A percentile compares a stretch with the other conserved stretches of the same genome.
These are phyloP conservation scores for Siniperca knerii DNA, from an alignment of 2,113 vertebrate genomes.

Conservation along the genomic window DNA sequence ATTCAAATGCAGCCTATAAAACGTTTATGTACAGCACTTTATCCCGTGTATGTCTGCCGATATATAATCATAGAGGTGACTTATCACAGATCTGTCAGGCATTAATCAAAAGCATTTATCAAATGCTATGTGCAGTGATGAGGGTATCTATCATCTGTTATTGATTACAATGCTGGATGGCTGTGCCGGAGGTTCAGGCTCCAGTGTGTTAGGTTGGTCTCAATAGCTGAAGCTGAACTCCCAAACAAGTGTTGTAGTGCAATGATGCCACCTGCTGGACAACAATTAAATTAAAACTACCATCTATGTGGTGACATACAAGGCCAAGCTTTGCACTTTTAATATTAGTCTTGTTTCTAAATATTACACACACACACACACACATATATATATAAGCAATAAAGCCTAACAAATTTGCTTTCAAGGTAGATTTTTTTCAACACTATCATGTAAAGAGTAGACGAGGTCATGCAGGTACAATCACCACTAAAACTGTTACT, in stretches of 20 bases:
- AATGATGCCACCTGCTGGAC: conserved; percentile 48
- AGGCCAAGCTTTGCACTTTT: not conserved
- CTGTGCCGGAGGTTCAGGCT: not conserved
- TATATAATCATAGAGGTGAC: not conserved
- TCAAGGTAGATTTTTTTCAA: not conserved
- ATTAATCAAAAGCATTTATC: not conserved
- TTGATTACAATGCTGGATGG: not conserved
- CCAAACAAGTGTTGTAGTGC: not conserved
- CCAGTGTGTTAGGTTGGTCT: not conserved
- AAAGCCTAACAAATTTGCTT: not conserved
- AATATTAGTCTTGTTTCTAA: not conserved
- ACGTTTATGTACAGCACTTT: not conserved
- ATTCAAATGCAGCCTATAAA: not conserved
- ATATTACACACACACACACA: too few relatives aligned
- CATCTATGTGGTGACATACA: not conserved
- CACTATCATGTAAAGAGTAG: not conserved
- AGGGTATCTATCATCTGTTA: not conserved
- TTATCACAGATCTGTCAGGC: not conserved
- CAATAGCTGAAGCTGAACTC: not conserved
- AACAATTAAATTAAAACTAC: not conserved
- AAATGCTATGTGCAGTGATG: not conserved
- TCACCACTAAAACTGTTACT: not conserved
- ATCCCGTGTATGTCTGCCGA: not conserved
- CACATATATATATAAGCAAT: too few relatives aligned
- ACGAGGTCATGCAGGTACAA: not conserved